A percentile compares a stretch with the other conserved stretches of the same genome.
Evolutionary conservation across 2,113 vertebrate genomes (phyloP).

Genomic region (Picathartes gymnocephalus): DNA sequence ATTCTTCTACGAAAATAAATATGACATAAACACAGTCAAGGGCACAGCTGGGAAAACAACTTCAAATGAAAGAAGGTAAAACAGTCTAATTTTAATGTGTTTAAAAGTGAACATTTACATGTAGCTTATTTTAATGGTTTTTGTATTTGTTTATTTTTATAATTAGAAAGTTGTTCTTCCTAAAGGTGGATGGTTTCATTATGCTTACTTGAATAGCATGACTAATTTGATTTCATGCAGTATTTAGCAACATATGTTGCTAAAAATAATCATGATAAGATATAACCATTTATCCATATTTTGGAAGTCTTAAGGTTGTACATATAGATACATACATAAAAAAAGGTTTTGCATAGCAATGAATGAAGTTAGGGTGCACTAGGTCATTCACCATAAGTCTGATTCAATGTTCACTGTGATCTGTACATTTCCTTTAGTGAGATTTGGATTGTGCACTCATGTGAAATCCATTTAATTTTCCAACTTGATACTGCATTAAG

Average conservation of each 20-base stretch:
- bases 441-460: background rate
- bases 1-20: background rate
- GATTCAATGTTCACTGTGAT: background rate
- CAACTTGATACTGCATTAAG: background rate
- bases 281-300: background rate
- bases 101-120: background rate
- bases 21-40: background rate
- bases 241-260: slow-evolving; percentile 13
- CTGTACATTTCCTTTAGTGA: background rate
- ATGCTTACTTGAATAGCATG: background rate
- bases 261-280: background rate
- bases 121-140: background rate
- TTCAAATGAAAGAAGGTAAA: background rate
- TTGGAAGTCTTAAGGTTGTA: background rate
- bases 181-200: background rate
- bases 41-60: background rate
- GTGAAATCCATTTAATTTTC: background rate
- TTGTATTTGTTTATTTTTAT: background rate
- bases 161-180: background rate
- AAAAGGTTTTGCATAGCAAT: background rate
- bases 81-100: background rate
- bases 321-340: background rate
- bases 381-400: background rate
- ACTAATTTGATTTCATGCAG: slow-evolving; percentile 34
- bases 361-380: background rate